Conservation (phyloP, 2,113 vertebrate genomes). For the Brachyhypopomus gauderio region DNA sequence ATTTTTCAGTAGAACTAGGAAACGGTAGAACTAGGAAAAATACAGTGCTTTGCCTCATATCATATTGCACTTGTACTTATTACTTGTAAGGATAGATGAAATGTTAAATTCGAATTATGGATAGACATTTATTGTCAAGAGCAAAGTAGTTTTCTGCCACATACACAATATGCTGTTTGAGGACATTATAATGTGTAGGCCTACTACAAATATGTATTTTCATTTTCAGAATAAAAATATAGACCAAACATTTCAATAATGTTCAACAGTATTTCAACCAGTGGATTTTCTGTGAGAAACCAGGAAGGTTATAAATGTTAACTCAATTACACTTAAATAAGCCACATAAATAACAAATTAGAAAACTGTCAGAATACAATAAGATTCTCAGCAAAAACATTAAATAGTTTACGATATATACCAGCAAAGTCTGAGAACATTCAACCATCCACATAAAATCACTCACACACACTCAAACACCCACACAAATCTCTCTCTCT, state of each 20-base stretch:
- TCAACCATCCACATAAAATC: neutral
- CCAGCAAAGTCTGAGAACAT: constrained; percentile 29
- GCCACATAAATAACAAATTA: constrained; percentile 34
- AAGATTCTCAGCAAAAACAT: constrained; percentile 4
- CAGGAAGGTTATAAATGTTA: neutral
- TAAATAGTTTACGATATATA: neutral
- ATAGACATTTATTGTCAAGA: neutral
- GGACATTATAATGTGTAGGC: neutral
- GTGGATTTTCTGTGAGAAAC: neutral
- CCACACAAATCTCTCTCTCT: neutral
- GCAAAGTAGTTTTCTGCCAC: neutral
- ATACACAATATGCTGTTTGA: neutral
- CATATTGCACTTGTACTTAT: too few relatives aligned
- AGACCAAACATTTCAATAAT: neutral
- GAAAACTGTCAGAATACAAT: neutral
- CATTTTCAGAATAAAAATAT: neutral
- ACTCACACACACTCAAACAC: neutral
- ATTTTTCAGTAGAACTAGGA: neutral
- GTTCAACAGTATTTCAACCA: neutral
- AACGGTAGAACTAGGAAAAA: neutral
- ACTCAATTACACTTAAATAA: constrained; percentile 39
- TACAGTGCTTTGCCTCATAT: too few relatives aligned
- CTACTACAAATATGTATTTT: neutral
- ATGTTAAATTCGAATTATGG: neutral
- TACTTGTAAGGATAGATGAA: too few relatives aligned